Conservation (phyloP, 2,113 vertebrate species). For the Chlorocebus sabaeus region DNA sequence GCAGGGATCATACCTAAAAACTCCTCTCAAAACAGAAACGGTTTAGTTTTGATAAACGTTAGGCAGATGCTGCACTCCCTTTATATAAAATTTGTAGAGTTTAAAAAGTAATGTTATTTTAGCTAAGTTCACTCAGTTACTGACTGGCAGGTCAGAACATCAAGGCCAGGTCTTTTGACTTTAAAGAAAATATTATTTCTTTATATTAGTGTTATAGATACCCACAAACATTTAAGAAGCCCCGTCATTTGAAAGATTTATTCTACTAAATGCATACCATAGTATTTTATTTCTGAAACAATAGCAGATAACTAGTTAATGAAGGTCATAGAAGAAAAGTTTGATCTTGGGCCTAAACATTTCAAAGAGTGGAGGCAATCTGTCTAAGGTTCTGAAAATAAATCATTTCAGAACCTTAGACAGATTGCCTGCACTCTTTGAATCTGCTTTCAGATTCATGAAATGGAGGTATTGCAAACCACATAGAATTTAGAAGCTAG, state of each 20-base stretch:
- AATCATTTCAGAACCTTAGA: not conserved
- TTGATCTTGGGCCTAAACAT: not conserved
- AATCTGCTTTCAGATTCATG: not conserved
- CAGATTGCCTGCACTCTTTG: not conserved
- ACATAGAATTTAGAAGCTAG: not conserved
- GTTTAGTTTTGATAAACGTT: not conserved
- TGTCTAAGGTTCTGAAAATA: not conserved
- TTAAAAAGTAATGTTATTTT: not conserved
- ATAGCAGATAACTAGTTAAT: not conserved
- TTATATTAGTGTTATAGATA: not conserved
- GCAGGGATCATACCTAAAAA: not conserved
- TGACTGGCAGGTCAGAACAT: not conserved
- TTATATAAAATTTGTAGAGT: not conserved
- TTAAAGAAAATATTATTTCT: not conserved
- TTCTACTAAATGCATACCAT: not conserved
- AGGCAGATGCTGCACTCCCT: not conserved
- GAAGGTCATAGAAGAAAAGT: not conserved
- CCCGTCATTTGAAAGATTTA: not conserved
- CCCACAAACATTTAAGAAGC: not conserved
- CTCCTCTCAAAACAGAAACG: not conserved
- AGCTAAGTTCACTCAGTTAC: not conserved
- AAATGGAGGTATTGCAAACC: not conserved
- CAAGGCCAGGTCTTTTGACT: not conserved
- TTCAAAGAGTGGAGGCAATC: too few species aligned
- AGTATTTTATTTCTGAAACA: not conserved